Conservation (phyloP, 2,888 invertebrate species). For the Eulithis testata region DNA sequence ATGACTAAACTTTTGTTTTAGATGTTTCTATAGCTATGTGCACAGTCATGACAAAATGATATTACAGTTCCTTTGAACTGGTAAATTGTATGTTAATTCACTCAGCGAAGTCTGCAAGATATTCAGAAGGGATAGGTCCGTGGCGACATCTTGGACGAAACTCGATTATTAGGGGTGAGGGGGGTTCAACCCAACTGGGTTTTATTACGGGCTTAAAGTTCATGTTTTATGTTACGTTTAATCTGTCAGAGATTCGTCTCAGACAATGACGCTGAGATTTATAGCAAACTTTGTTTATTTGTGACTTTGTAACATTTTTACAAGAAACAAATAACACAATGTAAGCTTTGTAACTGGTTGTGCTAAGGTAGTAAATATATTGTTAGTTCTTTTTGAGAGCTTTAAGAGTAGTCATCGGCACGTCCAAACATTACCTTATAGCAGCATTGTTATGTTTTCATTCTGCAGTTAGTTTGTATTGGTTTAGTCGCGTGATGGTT, state of each 20-base stretch:
- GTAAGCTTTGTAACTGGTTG: too few relatives aligned
- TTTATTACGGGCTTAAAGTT: constrained; percentile 38
- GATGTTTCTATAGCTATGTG: constrained; percentile 11
- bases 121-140: constrained; percentile 63
- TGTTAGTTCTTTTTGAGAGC: too few relatives aligned
- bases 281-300: constrained; percentile 13
- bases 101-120: constrained; percentile 53
- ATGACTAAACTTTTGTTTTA: too few relatives aligned
- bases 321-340: too few relatives aligned
- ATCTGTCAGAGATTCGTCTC: constrained; percentile 39
- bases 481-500: too few relatives aligned
- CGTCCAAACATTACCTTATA: too few relatives aligned
- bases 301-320: constrained; percentile 3
- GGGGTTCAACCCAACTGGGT: constrained; percentile 31
- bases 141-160: constrained; percentile 73
- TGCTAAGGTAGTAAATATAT: too few relatives aligned
- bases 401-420: too few relatives aligned
- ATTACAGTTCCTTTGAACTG: constrained; percentile 41
- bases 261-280: constrained; percentile 29
- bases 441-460: too few relatives aligned
- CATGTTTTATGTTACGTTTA: constrained; percentile 41
- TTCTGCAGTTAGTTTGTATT: too few relatives aligned
- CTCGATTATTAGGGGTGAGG: constrained; percentile 69
- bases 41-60: constrained; percentile 33
- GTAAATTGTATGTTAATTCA: constrained; percentile 76